Conservation (phyloP, 1,140 invertebrate species). For the Nephotettix cincticeps region DNA sequence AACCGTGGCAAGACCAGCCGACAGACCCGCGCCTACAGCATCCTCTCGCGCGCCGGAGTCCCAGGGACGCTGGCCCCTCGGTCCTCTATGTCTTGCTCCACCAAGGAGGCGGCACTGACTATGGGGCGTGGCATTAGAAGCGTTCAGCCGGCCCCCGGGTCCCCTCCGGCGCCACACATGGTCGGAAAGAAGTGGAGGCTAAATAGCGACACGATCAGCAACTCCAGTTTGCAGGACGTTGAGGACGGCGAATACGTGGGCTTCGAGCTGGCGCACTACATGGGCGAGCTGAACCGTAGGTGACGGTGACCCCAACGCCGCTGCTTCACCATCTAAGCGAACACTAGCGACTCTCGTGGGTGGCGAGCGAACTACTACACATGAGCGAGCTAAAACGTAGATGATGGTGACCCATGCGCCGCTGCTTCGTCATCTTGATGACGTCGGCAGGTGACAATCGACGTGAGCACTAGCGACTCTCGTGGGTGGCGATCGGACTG, state of each 20-base stretch:
- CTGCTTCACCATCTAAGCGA: conserved; percentile 1
- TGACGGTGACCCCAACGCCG: conserved; percentile 16
- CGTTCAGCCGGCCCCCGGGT: neutral
- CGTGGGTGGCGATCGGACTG: too few species aligned
- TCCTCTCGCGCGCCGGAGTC: conserved; percentile 21
- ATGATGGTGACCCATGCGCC: too few species aligned
- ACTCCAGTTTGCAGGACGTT: conserved; percentile 68
- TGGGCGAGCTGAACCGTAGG: conserved; percentile 38
- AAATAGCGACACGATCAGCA: conserved; percentile 57
- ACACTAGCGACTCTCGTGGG: too few species aligned
- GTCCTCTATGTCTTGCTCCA: neutral
- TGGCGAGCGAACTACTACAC: too few species aligned
- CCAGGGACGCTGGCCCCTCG: neutral
- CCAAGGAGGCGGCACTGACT: neutral
- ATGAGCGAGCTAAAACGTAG: too few species aligned
- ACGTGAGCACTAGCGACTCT: too few species aligned
- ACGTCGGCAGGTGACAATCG: too few species aligned
- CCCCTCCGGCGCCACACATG: neutral
- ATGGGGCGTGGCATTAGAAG: neutral
- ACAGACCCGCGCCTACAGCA: conserved; percentile 35
- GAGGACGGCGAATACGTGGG: conserved; percentile 64
- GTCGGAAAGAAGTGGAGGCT: neutral
- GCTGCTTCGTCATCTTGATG: too few species aligned
- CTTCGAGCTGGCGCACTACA: conserved; percentile 50
- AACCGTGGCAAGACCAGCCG: conserved; percentile 41